Percentiles rank a stretch among this genome's conserved stretches.
Evolutionary conservation across 2,888 invertebrate genomes (phyloP).

Genomic region (Eupithecia abbreviata): DNA sequence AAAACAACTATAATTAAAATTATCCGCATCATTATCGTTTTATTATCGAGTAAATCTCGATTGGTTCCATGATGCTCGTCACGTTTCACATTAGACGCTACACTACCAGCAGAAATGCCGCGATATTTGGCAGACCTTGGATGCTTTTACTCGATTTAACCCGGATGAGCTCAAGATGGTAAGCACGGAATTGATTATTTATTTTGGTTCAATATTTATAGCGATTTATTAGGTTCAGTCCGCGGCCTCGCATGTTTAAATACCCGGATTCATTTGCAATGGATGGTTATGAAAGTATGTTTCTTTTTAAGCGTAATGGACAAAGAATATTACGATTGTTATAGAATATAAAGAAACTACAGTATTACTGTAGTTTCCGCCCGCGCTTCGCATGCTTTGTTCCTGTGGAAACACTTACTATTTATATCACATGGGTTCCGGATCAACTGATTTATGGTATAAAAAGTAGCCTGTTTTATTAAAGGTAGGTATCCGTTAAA

Average conservation of each 20-base stretch:
- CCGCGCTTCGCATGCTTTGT: no score
- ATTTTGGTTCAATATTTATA: constrained; percentile 1
- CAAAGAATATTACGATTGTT: no score
- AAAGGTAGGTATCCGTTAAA: no score
- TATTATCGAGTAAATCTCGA: constrained; percentile 23
- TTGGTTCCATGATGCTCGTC: constrained; percentile 22
- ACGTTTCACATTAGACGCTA: constrained; percentile 29
- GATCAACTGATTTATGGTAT: no score
- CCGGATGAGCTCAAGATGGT: constrained; percentile 55
- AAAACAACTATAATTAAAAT: constrained; percentile 15
- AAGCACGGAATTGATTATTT: constrained; percentile 28
- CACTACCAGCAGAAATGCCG: constrained; percentile 45
- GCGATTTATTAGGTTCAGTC: background rate
- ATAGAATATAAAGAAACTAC: no score
- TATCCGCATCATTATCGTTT: constrained; percentile 14
- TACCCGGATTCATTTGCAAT: background rate
- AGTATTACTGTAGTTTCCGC: no score
- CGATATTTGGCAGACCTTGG: constrained; percentile 55
- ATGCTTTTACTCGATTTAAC: constrained; percentile 57
- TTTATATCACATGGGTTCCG: no score
- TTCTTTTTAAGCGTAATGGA: background rate
- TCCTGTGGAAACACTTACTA: no score
- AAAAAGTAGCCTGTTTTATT: no score
- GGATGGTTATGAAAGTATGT: background rate
- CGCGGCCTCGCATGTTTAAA: background rate